Evolutionary conservation across 2,888 invertebrate species (phyloP).

Genomic region (Diabrotica balteata): DNA sequence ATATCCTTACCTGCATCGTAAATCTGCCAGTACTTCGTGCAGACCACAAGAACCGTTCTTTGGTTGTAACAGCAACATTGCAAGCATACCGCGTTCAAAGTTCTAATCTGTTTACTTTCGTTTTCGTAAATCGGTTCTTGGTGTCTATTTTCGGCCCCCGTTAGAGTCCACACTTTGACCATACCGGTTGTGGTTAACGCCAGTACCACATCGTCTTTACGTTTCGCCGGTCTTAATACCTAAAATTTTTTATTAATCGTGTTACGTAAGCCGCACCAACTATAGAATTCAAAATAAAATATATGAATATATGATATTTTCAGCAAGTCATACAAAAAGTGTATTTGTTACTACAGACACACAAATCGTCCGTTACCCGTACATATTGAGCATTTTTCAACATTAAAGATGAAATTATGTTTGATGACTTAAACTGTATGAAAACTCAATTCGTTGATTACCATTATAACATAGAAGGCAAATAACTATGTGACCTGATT

Average conservation of each 20-base stretch:
- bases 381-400: no score
- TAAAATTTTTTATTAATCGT: conserved; percentile 46
- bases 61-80: conserved; percentile 96
- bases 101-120: conserved; percentile 96
- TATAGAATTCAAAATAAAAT: no score
- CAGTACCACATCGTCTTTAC: conserved; percentile 93
- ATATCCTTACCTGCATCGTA: conserved; percentile 72
- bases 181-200: conserved; percentile 95
- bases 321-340: no score
- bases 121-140: conserved; percentile 92
- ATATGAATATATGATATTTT: no score
- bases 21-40: conserved; percentile 96
- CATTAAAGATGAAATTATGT: no score
- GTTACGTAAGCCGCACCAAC: no score
- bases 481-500: no score
- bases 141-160: conserved; percentile 86
- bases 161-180: conserved; percentile 95
- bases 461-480: no score
- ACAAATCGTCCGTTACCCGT: no score
- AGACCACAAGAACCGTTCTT: conserved; percentile 94
- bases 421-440: no score
- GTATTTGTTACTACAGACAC: no score
- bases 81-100: conserved; percentile 90
- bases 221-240: conserved; percentile 74
- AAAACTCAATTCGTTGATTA: no score